Evolutionary conservation across 2,113 vertebrate genomes (phyloP).

Genomic region (Strix uralensis): DNA sequence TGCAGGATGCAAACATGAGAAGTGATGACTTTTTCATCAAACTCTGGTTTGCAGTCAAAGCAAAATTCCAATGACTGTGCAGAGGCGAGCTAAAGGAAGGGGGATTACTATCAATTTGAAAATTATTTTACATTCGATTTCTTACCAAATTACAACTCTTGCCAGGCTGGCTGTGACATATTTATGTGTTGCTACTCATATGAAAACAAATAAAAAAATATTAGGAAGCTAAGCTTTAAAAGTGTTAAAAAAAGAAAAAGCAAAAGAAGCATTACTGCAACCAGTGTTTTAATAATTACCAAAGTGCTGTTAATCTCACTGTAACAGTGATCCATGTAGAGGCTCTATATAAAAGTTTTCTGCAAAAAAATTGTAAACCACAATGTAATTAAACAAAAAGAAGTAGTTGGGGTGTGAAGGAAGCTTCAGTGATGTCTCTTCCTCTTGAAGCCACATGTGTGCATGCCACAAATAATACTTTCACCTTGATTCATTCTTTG

Average conservation of each 20-base stretch:
- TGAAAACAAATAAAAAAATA: not conserved
- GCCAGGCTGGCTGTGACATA: not conserved
- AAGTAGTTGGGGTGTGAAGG: not conserved
- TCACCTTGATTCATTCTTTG: fast-evolving
- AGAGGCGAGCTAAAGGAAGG: not conserved
- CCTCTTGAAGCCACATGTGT: not conserved
- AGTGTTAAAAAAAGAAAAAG: not conserved
- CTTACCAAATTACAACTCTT: not conserved
- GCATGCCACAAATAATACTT: not conserved
- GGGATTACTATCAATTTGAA: not conserved
- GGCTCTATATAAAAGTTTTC: not conserved
- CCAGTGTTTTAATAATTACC: not conserved
- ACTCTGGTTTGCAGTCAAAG: slow-evolving; percentile 27
- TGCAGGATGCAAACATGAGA: slow-evolving; percentile 38
- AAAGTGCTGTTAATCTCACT: not conserved
- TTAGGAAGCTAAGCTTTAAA: not conserved
- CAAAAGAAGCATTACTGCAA: not conserved
- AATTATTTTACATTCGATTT: not conserved
- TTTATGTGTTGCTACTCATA: not conserved
- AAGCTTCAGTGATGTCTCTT: not conserved
- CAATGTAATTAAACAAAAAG: not conserved
- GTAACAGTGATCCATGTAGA: not conserved
- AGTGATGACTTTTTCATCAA: slow-evolving; percentile 34
- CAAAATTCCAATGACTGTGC: slow-evolving; percentile 16
- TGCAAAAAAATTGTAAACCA: not conserved